phyloP scores from a whole-genome alignment of 2,113 vertebrate genomes.

The Eptesicus fuscus region DNA sequence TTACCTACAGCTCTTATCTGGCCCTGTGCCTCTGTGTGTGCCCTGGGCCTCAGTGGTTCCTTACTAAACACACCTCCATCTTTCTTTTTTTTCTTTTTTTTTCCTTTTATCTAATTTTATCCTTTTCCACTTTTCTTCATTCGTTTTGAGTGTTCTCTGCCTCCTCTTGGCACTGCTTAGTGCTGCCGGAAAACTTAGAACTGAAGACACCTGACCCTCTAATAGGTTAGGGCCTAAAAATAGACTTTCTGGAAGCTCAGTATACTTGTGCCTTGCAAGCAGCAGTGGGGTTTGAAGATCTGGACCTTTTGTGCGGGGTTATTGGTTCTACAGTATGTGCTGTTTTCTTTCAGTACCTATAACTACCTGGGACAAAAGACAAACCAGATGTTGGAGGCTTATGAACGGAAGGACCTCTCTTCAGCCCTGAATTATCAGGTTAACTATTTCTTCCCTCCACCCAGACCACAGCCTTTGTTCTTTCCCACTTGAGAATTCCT shows the following conservation, averaged over 20 bases:
- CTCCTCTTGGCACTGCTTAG: background rate
- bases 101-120: background rate
- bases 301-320: background rate
- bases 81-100: background rate
- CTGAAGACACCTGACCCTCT: background rate
- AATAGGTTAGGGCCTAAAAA: background rate
- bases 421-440: constrained; percentile 90
- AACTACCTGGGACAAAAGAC: constrained; percentile 89
- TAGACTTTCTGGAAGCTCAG: background rate
- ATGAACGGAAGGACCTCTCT: constrained; percentile 81
- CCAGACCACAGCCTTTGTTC: background rate
- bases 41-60: background rate
- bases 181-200: background rate
- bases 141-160: background rate
- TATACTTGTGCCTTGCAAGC: background rate
- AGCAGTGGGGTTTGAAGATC: background rate
- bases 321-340: background rate
- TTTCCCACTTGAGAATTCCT: background rate
- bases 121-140: background rate
- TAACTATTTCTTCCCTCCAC: background rate
- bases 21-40: background rate
- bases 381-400: constrained; percentile 87
- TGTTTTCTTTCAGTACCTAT: constrained; percentile 87
- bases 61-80: background rate
- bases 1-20: background rate